Conservation (phyloP, 1,140 invertebrate genomes). For the Diachasmimorpha longicaudata region DNA sequence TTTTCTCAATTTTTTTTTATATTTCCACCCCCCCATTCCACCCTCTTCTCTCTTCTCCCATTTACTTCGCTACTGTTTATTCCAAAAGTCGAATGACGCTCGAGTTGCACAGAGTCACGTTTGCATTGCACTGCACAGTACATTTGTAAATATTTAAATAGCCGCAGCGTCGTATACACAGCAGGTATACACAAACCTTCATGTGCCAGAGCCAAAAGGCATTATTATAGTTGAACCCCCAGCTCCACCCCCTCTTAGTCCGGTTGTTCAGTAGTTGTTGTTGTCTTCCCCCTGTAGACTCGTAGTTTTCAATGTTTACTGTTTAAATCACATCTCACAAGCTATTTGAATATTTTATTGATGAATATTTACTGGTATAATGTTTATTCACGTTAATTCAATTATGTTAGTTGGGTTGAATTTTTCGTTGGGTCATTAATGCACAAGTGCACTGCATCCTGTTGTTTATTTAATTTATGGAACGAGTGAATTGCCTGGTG, state of each 20-base stretch:
- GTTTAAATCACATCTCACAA: background rate
- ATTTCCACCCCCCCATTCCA: background rate
- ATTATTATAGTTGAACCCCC: background rate
- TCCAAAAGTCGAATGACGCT: constrained; percentile 18
- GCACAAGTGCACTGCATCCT: background rate
- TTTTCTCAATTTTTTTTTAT: constrained; percentile 19
- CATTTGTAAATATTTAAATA: constrained; percentile 24
- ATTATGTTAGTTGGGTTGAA: background rate
- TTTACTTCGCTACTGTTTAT: background rate
- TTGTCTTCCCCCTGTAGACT: background rate
- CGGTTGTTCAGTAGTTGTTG: constrained; percentile 16
- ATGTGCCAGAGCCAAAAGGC: background rate
- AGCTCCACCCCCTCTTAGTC: background rate
- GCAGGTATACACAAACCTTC: background rate
- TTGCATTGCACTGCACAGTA: constrained; percentile 25
- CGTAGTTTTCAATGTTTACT: background rate
- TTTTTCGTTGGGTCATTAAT: background rate
- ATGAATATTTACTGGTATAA: background rate
- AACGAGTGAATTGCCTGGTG: no score
- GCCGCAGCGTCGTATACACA: constrained; percentile 12
- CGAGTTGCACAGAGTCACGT: constrained; percentile 19
- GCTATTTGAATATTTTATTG: background rate
- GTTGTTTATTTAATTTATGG: background rate
- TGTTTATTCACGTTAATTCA: background rate
- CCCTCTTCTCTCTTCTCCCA: background rate